Evolutionary conservation across 2,888 invertebrate species (phyloP).

Genomic region (Venustoraphidia nigricollis): DNA sequence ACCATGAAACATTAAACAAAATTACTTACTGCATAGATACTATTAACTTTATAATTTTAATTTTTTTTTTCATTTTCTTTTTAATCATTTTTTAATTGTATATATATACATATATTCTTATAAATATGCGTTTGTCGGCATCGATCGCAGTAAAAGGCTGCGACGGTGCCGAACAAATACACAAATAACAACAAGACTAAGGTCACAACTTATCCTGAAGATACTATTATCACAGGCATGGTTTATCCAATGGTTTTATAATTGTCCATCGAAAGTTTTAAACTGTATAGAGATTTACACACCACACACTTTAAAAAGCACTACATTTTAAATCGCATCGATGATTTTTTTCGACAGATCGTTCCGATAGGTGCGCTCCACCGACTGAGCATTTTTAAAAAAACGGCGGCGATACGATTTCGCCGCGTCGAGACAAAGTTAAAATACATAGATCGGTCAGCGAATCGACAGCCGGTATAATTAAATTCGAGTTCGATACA

Average conservation of each 20-base stretch:
- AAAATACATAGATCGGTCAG: too few relatives aligned
- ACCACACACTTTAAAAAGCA: too few relatives aligned
- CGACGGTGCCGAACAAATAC: constrained; percentile 14
- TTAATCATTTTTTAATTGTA: constrained; percentile 17
- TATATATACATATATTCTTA: constrained; percentile 31
- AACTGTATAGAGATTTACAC: not conserved
- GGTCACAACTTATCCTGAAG: constrained; percentile 54
- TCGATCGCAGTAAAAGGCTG: constrained; percentile 16
- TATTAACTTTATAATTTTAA: constrained; percentile 18
- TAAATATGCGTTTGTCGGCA: constrained; percentile 22
- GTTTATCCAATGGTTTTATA: constrained; percentile 23
- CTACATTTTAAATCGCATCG: too few relatives aligned
- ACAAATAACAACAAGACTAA: constrained; percentile 39
- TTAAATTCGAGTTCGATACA: too few relatives aligned
- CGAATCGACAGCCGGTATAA: too few relatives aligned
- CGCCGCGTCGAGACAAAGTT: too few relatives aligned
- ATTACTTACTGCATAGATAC: too few relatives aligned
- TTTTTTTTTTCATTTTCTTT: constrained; percentile 22
- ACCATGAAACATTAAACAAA: too few relatives aligned
- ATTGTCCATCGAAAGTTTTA: constrained; percentile 6
- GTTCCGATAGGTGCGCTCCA: constrained; percentile 12
- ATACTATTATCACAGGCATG: constrained; percentile 56
- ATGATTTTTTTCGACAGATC: constrained; percentile 10
- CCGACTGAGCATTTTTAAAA: constrained; percentile 15
- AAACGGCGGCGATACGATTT: constrained; percentile 1